Conservation (phyloP, 2,888 invertebrate species). For the Diplazon laetatorius region DNA sequence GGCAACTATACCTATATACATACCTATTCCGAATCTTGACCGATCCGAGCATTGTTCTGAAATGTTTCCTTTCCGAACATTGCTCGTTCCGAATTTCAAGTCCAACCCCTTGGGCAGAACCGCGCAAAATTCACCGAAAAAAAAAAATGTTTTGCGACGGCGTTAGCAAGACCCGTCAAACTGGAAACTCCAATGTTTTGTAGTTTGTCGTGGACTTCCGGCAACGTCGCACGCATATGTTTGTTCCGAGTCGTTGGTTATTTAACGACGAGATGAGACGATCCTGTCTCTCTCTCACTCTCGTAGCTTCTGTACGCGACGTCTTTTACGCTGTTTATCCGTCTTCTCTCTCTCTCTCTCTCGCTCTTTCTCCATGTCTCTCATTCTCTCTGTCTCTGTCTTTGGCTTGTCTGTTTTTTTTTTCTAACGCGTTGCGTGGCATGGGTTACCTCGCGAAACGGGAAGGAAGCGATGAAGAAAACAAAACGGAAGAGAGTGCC, state of each 20-base stretch:
- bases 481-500: conserved; percentile 62
- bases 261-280: conserved; percentile 6
- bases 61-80: no score
- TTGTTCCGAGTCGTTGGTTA: neutral
- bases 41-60: no score
- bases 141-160: conserved; percentile 12
- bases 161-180: conserved; percentile 24
- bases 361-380: neutral
- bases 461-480: conserved; percentile 60
- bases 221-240: conserved; percentile 27
- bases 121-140: conserved; percentile 1
- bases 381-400: neutral
- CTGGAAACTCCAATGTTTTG: conserved; percentile 42
- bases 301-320: neutral
- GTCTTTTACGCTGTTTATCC: neutral
- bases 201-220: conserved; percentile 54
- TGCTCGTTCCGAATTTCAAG: no score
- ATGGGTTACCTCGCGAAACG: conserved; percentile 42
- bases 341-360: conserved; percentile 1
- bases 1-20: no score
- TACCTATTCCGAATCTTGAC: no score
- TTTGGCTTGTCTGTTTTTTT: neutral
- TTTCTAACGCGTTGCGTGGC: conserved; percentile 8
- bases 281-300: conserved; percentile 1
- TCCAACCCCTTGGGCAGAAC: no score